phyloP scores from a whole-genome alignment of 2,797 vertebrate genomes.

The Mycteria americana region DNA sequence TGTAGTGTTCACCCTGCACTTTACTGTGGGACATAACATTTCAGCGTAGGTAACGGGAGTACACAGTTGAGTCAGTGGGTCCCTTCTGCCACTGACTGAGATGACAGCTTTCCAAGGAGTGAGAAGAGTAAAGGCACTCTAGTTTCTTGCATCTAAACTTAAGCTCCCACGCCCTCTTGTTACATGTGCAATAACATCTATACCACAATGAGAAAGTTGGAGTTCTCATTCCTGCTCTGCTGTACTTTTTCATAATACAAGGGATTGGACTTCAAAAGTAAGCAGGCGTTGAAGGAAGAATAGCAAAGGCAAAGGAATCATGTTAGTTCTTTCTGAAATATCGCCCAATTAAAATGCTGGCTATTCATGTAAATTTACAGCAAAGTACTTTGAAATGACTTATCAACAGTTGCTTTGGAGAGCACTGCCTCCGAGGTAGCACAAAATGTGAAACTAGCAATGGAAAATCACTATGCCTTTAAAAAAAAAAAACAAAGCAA shows the following conservation, averaged over 20 bases:
- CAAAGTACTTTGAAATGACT: constrained; percentile 14
- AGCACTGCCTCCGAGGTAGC: constrained; percentile 3
- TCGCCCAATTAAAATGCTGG: constrained; percentile 17
- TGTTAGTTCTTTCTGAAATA: not conserved
- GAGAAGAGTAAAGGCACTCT: not conserved
- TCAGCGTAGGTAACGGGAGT: not conserved
- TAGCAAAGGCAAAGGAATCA: not conserved
- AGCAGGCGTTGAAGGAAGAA: constrained; percentile 11
- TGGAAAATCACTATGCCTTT: constrained; percentile 34
- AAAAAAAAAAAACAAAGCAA: not conserved
- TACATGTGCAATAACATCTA: not conserved
- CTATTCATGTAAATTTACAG: constrained; percentile 5
- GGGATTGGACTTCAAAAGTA: constrained; percentile 1
- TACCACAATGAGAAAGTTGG: not conserved
- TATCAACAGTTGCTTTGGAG: constrained; percentile 1
- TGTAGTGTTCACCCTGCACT: not conserved
- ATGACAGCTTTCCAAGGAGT: not conserved
- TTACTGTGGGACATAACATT: not conserved
- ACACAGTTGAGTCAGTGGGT: not conserved
- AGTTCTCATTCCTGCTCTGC: not conserved
- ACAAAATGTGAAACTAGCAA: not conserved
- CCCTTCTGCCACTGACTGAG: not conserved
- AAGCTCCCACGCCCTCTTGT: not conserved
- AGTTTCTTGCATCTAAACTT: not conserved
- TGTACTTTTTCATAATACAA: not conserved